Conservation (phyloP, 2,113 vertebrate genomes). For the Tupaia chinensis region DNA sequence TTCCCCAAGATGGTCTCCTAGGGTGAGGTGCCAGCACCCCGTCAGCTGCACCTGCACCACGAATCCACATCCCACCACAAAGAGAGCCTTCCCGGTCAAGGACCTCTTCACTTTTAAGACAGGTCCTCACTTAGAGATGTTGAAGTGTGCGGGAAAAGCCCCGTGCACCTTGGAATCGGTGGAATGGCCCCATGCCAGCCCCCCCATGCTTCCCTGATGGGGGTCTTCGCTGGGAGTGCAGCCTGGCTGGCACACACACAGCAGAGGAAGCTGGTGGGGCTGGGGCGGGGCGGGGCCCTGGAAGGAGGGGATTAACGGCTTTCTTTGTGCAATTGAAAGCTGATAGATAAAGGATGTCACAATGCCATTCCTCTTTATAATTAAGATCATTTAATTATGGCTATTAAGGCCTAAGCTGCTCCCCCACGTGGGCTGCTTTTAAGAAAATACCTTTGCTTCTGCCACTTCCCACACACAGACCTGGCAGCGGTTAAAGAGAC, state of each 20-base stretch:
- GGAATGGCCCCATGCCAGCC: too few relatives aligned
- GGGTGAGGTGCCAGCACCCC: not conserved
- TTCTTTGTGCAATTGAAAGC: not conserved
- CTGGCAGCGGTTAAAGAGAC: conserved; percentile 84
- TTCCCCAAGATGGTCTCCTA: not conserved
- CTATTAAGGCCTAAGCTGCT: not conserved
- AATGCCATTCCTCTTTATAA: conserved; percentile 48
- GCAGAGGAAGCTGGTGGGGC: not conserved
- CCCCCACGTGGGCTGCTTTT: conserved; percentile 55
- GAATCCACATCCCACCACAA: too few relatives aligned
- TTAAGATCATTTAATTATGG: conserved; percentile 64
- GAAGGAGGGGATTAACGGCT: not conserved
- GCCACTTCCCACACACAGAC: conserved; percentile 77
- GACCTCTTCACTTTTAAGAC: not conserved
- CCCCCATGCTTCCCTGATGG: not conserved
- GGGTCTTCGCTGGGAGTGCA: not conserved
- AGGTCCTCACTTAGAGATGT: not conserved
- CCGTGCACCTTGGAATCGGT: not conserved
- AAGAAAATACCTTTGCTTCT: conserved; percentile 56
- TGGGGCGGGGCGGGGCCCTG: not conserved
- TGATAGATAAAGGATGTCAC: conserved; percentile 57
- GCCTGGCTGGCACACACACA: too few relatives aligned
- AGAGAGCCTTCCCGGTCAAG: not conserved
- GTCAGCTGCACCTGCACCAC: not conserved
- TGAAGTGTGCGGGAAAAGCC: not conserved